Evolutionary conservation across 2,797 vertebrate genomes (phyloP), one percentile per base, ranked within the genome.

Genomic region (Vultur gryphus): DNA sequence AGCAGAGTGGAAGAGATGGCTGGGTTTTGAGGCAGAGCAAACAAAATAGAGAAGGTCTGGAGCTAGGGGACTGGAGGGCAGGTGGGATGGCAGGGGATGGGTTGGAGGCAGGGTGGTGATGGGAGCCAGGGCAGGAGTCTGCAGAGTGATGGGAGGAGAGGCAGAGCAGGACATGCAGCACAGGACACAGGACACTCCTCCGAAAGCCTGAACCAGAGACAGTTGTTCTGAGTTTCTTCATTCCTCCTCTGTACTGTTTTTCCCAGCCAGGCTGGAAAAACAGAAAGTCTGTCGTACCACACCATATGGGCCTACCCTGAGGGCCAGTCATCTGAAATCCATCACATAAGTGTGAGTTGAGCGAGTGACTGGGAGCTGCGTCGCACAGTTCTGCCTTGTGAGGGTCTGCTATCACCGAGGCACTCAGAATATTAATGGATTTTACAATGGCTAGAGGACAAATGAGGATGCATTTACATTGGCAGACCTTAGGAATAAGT

Each of bases 291-390:
- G 84, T 91, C 41, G 6, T 65, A 72, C 62, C 35, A 52, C 54
- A 15, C 75, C 93, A 93, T 93, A 89, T 85, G 85, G 75, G 54
- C 71, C 62, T 94, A 84, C 87, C 90, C 95, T 95, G 84, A 89
- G 92, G 96, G 87, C 75, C 92, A 93, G 87, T 79, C 82, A 54
- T 91, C 90, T 72, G 75, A 94, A 95, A 96, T 87, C 82, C 13
- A 0, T 94, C 93, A 77, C 71, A 4, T 21, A 95, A 91, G 78
- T 39, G 57, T 59, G 87, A 95, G 78, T 9, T 84, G 61, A 91
- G 61, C 0, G 0, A 89, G 77, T 37, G 19, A 59, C 81, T 84
- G 75, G 37, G 49, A 94, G 49, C 75, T 93, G 62, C 10, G 1
- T 33, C 0, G 1, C 70, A 71, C 14, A 1, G 26, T 24, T 76